phyloP scores from a whole-genome alignment of 2,113 vertebrate species.

The Mirza zaza region DNA sequence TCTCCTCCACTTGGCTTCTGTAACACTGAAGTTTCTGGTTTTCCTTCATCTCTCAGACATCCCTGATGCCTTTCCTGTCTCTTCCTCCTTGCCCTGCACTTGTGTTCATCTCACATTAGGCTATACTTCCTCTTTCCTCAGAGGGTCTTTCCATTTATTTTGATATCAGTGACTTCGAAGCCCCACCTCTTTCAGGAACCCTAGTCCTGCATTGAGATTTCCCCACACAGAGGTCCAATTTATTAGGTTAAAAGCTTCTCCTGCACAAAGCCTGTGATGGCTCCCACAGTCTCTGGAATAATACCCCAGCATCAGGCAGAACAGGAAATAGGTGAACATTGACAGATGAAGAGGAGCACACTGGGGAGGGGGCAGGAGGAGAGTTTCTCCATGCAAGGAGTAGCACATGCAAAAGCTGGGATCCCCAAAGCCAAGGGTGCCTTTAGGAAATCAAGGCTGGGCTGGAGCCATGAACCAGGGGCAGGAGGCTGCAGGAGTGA shows the following conservation, averaged over 20 bases:
- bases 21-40: not conserved
- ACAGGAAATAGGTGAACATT: rapidly evolving
- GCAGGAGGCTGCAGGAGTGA: not conserved
- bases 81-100: too few species aligned
- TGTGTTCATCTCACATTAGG: not conserved
- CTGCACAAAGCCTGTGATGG: rapidly evolving
- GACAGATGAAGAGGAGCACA: too few species aligned
- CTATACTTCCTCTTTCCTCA: not conserved
- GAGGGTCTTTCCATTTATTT: not conserved
- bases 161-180: not conserved
- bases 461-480: not conserved
- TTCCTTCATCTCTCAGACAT: not conserved
- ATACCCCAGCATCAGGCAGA: not conserved
- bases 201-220: not conserved
- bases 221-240: not conserved
- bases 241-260: not conserved
- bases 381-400: not conserved
- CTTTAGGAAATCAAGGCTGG: not conserved
- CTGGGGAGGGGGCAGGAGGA: too few species aligned
- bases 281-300: not conserved
- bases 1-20: not conserved
- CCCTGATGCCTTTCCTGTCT: not conserved
- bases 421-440: too few species aligned
- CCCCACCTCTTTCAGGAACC: not conserved
- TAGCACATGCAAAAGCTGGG: not conserved